Conservation (phyloP, 2,113 vertebrate species). For the Saimiri boliviensis region DNA sequence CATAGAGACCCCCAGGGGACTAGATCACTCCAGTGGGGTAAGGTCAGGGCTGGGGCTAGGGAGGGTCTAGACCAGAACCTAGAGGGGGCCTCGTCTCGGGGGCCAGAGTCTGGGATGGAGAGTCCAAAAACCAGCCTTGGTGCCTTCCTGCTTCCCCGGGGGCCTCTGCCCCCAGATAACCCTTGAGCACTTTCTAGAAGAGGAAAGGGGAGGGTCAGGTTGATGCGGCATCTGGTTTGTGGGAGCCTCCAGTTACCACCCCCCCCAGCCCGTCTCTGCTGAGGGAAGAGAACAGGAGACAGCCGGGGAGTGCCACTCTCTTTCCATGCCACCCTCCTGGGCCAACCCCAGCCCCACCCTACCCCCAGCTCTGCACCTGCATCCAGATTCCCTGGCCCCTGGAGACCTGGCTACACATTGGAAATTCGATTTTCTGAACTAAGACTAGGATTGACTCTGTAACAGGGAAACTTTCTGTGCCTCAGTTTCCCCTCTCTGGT, state of each 20-base stretch:
- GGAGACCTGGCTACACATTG: background rate
- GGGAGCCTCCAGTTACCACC: background rate
- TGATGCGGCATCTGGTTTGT: no score
- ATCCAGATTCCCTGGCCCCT: fast-evolving
- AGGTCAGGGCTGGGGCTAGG: background rate
- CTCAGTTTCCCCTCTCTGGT: background rate
- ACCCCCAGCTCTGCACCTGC: no score
- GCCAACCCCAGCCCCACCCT: no score
- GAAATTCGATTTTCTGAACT: background rate
- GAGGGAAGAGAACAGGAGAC: fast-evolving
- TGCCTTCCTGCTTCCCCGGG: no score
- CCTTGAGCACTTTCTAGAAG: no score
- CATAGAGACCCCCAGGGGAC: background rate
- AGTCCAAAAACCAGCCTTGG: background rate
- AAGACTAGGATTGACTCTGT: background rate
- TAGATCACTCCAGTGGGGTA: background rate
- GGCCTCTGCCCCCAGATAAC: background rate
- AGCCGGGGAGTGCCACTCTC: fast-evolving
- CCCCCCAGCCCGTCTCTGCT: no score
- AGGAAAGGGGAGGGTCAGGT: no score
- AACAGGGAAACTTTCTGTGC: background rate
- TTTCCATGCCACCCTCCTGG: no score
- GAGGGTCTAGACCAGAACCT: background rate
- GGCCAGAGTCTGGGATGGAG: background rate
- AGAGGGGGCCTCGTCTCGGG: background rate